Evolutionary conservation across 2,797 vertebrate species (phyloP).

Genomic region (Zalophus californianus): DNA sequence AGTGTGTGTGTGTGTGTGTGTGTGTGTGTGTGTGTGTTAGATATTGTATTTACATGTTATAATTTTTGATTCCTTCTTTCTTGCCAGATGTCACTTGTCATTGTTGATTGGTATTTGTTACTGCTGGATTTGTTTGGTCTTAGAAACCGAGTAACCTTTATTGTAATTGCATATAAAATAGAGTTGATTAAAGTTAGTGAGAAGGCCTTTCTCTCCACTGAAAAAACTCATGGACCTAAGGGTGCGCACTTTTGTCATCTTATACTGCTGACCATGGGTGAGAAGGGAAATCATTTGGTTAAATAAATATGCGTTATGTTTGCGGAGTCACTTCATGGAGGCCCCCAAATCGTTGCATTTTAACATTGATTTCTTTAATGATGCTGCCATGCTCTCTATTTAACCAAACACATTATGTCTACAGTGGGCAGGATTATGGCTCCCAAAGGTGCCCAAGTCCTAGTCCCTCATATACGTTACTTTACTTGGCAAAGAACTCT

Average conservation of each 20-base stretch:
- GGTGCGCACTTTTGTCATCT: not conserved
- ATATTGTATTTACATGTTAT: not conserved
- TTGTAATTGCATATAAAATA: slow-evolving; percentile 59
- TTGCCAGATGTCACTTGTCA: slow-evolving; percentile 41
- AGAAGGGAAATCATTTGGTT: slow-evolving; percentile 27
- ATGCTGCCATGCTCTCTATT: not conserved
- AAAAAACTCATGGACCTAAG: slow-evolving; percentile 35
- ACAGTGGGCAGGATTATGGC: not conserved
- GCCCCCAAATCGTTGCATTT: not conserved
- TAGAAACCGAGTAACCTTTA: slow-evolving; percentile 49
- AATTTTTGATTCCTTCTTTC: not conserved
- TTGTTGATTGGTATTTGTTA: slow-evolving; percentile 61
- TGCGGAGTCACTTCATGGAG: not conserved
- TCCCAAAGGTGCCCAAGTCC: not conserved
- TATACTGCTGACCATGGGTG: not conserved
- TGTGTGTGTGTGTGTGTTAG: not conserved
- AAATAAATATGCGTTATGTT: slow-evolving; percentile 37
- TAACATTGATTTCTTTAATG: slow-evolving; percentile 22
- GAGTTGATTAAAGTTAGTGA: slow-evolving; percentile 64
- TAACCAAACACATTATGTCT: not conserved
- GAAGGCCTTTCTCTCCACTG: slow-evolving; percentile 37
- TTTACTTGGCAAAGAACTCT: not conserved
- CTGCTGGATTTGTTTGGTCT: slow-evolving; percentile 6
- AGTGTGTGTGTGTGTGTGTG: not conserved
- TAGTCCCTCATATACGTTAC: not conserved